Conservation (phyloP, 2,888 invertebrate species). For the Dryocosmus kuriphilus region DNA sequence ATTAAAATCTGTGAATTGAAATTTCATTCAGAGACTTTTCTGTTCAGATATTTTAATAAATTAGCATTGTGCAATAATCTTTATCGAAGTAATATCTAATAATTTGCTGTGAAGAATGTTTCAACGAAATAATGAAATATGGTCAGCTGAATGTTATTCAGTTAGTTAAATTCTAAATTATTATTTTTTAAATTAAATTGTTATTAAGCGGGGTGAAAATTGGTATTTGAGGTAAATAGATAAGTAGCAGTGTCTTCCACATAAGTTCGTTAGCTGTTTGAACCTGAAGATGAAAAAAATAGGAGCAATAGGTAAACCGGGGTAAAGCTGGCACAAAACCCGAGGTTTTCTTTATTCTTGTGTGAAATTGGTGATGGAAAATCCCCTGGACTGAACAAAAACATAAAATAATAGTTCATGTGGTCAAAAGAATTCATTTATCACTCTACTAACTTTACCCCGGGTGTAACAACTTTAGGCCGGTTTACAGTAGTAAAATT, state of each 20-base stretch:
- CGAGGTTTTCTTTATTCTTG: neutral
- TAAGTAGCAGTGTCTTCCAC: neutral
- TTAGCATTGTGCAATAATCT: neutral
- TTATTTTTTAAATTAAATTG: neutral
- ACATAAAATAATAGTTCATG: too few species aligned
- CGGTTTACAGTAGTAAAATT: neutral
- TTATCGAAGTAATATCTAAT: neutral
- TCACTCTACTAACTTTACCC: too few species aligned
- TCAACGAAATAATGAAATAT: neutral
- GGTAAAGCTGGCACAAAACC: neutral
- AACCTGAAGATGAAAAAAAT: neutral
- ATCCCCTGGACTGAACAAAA: too few species aligned
- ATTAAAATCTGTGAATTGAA: neutral
- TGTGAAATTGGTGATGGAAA: too few species aligned
- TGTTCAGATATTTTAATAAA: neutral
- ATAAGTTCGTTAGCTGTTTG: slow-evolving; percentile 18
- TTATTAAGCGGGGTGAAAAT: neutral
- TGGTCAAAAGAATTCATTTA: too few species aligned
- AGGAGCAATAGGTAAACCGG: neutral
- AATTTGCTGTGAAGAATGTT: neutral
- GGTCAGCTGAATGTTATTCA: neutral
- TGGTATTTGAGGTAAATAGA: neutral
- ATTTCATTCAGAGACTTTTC: neutral
- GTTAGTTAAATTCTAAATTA: neutral
- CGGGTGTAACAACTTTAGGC: neutral